Conservation (phyloP, 2,113 vertebrate genomes). For the Hydrochoerus hydrochaeris region DNA sequence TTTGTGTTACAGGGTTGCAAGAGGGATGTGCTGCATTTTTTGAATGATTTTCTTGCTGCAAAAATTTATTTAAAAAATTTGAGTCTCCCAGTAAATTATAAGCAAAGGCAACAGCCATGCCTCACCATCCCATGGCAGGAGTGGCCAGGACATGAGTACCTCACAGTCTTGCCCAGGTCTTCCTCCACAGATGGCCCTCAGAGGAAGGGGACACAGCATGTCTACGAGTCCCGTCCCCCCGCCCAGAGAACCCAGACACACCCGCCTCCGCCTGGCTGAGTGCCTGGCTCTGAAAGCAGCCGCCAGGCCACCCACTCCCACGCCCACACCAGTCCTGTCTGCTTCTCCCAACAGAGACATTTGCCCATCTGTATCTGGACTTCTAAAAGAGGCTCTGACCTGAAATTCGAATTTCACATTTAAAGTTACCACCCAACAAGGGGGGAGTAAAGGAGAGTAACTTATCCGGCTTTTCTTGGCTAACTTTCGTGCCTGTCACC, state of each 20-base stretch:
- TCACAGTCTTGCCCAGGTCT: neutral
- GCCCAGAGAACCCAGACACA: neutral
- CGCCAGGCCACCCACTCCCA: neutral
- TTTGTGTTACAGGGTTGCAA: neutral
- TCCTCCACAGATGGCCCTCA: rapidly evolving
- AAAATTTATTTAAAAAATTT: constrained; percentile 46
- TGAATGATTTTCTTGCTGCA: neutral
- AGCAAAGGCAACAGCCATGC: neutral
- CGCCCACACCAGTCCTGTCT: neutral
- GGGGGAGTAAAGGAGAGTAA: neutral
- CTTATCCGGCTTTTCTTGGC: neutral
- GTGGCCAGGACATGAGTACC: rapidly evolving
- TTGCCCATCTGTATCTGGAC: neutral
- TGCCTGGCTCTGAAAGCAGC: neutral
- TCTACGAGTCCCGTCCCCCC: rapidly evolving
- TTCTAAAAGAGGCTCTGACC: neutral
- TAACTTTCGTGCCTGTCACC: neutral
- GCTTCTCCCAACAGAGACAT: neutral
- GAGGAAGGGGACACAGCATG: neutral
- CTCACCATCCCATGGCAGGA: no score
- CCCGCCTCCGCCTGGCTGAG: neutral
- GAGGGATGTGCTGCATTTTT: neutral
- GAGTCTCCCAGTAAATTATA: neutral
- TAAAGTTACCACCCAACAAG: neutral
- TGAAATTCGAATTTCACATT: neutral